Base-by-base conservation (phyloP, 2,113 vertebrate species). In the Fregata magnificens region DNA sequence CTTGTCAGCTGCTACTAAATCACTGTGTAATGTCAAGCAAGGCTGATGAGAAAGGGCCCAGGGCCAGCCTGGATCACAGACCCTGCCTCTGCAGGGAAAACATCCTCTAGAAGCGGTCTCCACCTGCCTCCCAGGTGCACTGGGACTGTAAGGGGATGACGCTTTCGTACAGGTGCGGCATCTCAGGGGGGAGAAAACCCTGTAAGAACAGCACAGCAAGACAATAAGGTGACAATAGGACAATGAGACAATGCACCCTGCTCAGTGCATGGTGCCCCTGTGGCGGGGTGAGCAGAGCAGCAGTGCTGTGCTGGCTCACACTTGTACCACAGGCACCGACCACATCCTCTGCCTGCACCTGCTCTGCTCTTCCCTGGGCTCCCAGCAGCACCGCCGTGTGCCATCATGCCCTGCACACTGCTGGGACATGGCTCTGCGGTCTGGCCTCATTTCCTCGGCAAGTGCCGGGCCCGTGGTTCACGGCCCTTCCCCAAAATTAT, bases 261-360 rank as follows among this genome's bases (percentile, higher is more conserved):
- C 11, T 67, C 7, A 2, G 31, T 5, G 28, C 29, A 13, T 0
- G 0, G 5, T 66, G 42, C 31, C 6, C 9, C 10, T 0, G 0
- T 44, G 69, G 25, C 0, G 1, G 16, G 8, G 8, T n/a, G 38
- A 70, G 16, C 40, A 20, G 32, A 59, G 44, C 8, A 40, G 26
- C 38, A 58, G 14, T 3, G 15, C 34, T 32, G 53, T 0, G 2
- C 29, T 44, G 25, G 7, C 28, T 78, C 26, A 34, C 26, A 4
- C 8, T 22, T 44, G 11, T 12, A 4, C 36, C 34, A 11, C 58
- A 26, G 0, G 0, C 14, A 3, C 4, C 2, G 1, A 78, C 92
- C 94, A 95, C 96, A 97, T 96, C 96, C 90, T 96, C 55, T 61
- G n/a, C 69, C 52, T 50, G 53, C 58, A 38, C 45, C 40, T 77